Conservation (phyloP, 2,888 invertebrate species). For the Trichopria drosophilae region DNA sequence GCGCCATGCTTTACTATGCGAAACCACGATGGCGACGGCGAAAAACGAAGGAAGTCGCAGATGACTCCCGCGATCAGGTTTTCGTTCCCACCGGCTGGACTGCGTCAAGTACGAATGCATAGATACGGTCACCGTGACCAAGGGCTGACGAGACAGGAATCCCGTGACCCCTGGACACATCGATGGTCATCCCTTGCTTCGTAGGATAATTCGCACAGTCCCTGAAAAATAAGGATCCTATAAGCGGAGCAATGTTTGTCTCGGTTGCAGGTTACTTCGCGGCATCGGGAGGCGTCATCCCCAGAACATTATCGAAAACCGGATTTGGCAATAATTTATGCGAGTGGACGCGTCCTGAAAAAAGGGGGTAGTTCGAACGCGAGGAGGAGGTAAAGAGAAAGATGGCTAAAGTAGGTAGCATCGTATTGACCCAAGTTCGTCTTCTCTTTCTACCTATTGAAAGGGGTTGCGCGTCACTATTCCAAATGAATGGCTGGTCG, state of each 20-base stretch:
- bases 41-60: constrained; percentile 10
- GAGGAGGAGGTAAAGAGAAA: too few relatives aligned
- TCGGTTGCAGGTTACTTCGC: constrained; percentile 33
- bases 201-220: constrained; percentile 28
- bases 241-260: too few relatives aligned
- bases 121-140: constrained; percentile 1
- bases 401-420: too few relatives aligned
- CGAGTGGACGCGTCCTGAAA: constrained; percentile 26
- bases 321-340: constrained; percentile 34
- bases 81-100: constrained; percentile 55
- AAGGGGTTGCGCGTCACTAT: too few relatives aligned
- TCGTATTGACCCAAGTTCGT: too few relatives aligned
- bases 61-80: constrained; percentile 55
- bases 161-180: constrained; percentile 41
- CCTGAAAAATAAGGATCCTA: too few relatives aligned
- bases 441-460: constrained; percentile 10
- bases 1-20: constrained; percentile 11
- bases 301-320: constrained; percentile 34
- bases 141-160: constrained; percentile 22
- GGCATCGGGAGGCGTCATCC: constrained; percentile 11
- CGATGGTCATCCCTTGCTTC: constrained; percentile 47
- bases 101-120: constrained; percentile 12
- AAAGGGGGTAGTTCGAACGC: constrained; percentile 27
- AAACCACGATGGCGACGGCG: constrained; percentile 8
- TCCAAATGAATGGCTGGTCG: too few relatives aligned